A percentile compares a stretch with the other conserved stretches of the same genome.
phyloP scores from a whole-genome alignment of 1,140 invertebrate genomes.

The Diuraphis noxia region DNA sequence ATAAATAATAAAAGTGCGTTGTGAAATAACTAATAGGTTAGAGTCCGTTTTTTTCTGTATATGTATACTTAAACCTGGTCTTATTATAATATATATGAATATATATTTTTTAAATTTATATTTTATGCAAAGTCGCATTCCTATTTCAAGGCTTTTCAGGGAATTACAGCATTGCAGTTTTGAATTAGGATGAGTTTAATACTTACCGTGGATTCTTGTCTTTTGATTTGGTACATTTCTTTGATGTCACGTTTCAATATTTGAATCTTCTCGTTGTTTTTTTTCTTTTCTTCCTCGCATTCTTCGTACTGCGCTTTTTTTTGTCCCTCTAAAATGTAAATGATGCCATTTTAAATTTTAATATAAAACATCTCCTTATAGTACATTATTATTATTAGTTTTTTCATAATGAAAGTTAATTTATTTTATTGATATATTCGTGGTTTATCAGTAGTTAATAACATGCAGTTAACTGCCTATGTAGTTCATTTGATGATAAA shows the following conservation, averaged over 20 bases:
- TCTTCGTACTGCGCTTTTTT: slow-evolving; percentile 80
- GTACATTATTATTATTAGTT: neutral
- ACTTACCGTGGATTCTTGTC: slow-evolving; percentile 65
- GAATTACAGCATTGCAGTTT: neutral
- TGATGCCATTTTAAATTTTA: neutral
- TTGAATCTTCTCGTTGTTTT: slow-evolving; percentile 71
- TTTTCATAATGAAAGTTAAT: neutral
- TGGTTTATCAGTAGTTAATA: neutral
- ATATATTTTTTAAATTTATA: neutral
- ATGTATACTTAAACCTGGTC: neutral
- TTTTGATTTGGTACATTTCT: slow-evolving; percentile 66
- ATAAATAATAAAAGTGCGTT: neutral
- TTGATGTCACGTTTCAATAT: slow-evolving; percentile 75
- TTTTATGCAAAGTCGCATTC: neutral
- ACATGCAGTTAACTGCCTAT: neutral
- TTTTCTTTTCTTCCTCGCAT: slow-evolving; percentile 72
- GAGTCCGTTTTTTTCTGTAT: neutral
- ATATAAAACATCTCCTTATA: neutral
- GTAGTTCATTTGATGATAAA: neutral
- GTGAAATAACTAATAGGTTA: neutral
- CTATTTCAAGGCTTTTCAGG: neutral
- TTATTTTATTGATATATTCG: neutral
- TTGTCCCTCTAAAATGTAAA: slow-evolving; percentile 70
- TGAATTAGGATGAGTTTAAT: slow-evolving; percentile 49
- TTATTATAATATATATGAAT: neutral